phyloP scores from a whole-genome alignment of 2,113 vertebrate genomes.

The Rhagologus leucostigma region DNA sequence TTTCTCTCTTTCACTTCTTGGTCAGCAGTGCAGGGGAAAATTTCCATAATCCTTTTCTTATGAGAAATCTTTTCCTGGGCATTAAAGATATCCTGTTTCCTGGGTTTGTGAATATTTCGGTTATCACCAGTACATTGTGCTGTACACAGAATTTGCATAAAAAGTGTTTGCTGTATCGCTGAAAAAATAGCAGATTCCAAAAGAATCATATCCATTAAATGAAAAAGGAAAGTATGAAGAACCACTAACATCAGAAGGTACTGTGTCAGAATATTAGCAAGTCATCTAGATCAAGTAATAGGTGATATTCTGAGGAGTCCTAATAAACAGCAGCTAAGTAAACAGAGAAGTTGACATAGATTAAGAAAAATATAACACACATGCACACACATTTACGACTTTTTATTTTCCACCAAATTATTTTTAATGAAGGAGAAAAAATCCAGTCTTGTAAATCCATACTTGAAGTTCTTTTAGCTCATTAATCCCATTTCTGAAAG shows the following conservation, averaged over 20 bases:
- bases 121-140: not conserved
- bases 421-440: not conserved
- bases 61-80: not conserved
- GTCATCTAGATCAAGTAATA: not conserved
- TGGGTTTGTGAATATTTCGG: not conserved
- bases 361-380: not conserved
- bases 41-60: not conserved
- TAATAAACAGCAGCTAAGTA: not conserved
- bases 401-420: not conserved
- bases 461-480: not conserved
- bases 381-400: not conserved
- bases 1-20: not conserved
- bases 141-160: not conserved
- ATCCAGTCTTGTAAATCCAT: not conserved
- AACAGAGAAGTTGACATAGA: not conserved
- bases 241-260: not conserved
- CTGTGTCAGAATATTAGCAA: not conserved
- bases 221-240: not conserved
- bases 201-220: not conserved
- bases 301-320: not conserved
- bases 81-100: not conserved
- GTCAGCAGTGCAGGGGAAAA: not conserved
- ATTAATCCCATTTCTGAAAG: not conserved
- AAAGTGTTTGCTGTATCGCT: not conserved
- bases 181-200: not conserved